phyloP scores from a whole-genome alignment of 2,113 vertebrate species.

The Chlorocebus sabaeus region DNA sequence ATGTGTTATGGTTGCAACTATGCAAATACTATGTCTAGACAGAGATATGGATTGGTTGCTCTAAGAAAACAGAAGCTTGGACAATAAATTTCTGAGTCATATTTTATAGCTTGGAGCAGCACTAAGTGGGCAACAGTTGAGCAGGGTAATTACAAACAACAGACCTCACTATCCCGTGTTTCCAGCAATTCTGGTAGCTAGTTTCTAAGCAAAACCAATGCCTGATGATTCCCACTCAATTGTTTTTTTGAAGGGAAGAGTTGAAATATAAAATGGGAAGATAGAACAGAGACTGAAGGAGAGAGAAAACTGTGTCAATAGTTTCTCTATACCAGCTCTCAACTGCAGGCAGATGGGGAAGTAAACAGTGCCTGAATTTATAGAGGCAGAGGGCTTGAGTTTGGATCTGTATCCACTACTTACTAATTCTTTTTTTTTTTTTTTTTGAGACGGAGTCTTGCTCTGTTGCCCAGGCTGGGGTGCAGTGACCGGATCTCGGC shows the following conservation, averaged over 20 bases:
- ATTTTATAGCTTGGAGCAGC: background rate
- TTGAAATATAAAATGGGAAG: conserved; percentile 1
- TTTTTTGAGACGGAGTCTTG: no score
- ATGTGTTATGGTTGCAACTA: background rate
- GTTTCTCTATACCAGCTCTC: background rate
- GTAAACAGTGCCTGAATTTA: background rate
- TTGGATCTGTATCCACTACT: background rate
- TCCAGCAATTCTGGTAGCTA: background rate
- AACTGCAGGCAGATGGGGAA: background rate
- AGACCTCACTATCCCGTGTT: background rate
- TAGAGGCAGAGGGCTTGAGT: background rate
- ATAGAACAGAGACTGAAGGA: background rate
- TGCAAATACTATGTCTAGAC: background rate
- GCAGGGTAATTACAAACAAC: background rate
- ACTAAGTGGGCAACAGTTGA: background rate
- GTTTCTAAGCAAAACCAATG: background rate
- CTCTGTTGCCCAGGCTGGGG: no score
- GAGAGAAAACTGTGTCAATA: background rate
- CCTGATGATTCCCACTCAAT: background rate
- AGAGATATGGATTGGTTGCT: background rate
- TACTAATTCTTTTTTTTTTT: conserved; percentile 45
- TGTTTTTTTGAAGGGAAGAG: background rate
- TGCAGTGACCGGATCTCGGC: no score
- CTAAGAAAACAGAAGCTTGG: background rate
- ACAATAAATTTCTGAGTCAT: background rate